Percentiles rank a stretch among this genome's conserved stretches.
These are phyloP conservation scores for Schizopygopsis pylzovi DNA, from an alignment of 2,797 vertebrate genomes.

Conservation along the genomic window DNA sequence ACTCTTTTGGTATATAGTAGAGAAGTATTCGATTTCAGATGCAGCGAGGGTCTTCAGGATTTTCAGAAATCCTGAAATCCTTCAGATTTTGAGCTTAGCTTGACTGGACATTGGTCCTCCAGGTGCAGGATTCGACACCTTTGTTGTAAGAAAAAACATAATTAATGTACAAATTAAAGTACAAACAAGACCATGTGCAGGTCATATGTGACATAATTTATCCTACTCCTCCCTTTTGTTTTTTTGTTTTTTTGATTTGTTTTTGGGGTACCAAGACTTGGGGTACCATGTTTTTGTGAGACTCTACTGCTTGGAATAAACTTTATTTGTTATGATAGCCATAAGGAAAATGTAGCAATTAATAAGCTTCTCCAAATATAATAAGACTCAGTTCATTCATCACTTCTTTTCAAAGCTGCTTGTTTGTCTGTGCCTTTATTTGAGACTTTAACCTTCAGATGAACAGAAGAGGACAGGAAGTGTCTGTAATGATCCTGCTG, in stretches of 20 bases:
- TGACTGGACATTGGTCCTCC: neutral
- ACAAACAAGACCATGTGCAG: no score
- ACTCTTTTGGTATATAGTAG: no score
- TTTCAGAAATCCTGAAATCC: no score
- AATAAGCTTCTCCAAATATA: neutral
- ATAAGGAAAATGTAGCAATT: neutral
- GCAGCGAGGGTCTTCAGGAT: no score
- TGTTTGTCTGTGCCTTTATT: neutral
- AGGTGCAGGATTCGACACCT: neutral
- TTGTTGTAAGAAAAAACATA: neutral
- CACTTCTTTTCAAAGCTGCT: constrained; percentile 6
- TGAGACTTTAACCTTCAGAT: constrained; percentile 14
- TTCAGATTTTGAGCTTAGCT: neutral
- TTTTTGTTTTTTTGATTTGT: no score
- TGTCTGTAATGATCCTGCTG: constrained; percentile 2
- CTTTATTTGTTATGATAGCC: neutral
- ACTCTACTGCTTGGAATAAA: neutral
- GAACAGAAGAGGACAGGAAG: constrained; percentile 4
- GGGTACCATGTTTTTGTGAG: no score
- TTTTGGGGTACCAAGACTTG: no score
- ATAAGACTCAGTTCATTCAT: neutral
- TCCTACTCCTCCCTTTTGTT: no score
- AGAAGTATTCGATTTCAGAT: no score
- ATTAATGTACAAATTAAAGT: neutral
- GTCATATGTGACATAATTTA: no score